These are phyloP conservation scores for Hippopotamyrus pictus DNA, from an alignment of 2,797 vertebrate genomes.

Conservation along the genomic window DNA sequence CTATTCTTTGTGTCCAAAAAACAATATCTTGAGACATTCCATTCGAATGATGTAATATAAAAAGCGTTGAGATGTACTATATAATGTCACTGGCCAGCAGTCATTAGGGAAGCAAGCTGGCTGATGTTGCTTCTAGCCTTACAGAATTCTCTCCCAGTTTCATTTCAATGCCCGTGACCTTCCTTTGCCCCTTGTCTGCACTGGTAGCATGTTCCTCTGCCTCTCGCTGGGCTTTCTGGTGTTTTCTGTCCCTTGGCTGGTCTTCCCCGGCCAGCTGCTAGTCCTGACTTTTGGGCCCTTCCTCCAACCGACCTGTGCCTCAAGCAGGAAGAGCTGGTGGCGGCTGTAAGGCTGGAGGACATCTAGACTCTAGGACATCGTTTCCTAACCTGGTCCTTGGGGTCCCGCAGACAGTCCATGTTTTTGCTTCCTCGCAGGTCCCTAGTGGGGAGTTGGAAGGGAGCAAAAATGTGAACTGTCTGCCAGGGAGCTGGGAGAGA, in stretches of 20 bases:
- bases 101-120: background rate
- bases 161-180: background rate
- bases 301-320: background rate
- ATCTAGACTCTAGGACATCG: background rate
- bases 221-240: background rate
- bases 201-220: background rate
- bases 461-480: background rate
- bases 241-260: background rate
- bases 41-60: constrained; percentile 30
- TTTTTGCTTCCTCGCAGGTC: background rate
- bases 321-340: background rate
- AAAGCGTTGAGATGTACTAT: constrained; percentile 35
- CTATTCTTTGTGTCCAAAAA: constrained; percentile 37
- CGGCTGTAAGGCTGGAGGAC: background rate
- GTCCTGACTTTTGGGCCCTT: constrained; percentile 4
- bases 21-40: constrained; percentile 61
- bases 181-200: background rate
- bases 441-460: background rate
- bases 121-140: background rate
- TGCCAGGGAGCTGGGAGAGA: background rate
- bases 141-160: background rate
- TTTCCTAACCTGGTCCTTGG: background rate
- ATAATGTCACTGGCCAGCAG: background rate
- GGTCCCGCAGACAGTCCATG: background rate
- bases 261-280: background rate